Evolutionary conservation across 2,797 vertebrate genomes (phyloP), one percentile per base, ranked within the genome.

Genomic region (Molossus molossus): DNA sequence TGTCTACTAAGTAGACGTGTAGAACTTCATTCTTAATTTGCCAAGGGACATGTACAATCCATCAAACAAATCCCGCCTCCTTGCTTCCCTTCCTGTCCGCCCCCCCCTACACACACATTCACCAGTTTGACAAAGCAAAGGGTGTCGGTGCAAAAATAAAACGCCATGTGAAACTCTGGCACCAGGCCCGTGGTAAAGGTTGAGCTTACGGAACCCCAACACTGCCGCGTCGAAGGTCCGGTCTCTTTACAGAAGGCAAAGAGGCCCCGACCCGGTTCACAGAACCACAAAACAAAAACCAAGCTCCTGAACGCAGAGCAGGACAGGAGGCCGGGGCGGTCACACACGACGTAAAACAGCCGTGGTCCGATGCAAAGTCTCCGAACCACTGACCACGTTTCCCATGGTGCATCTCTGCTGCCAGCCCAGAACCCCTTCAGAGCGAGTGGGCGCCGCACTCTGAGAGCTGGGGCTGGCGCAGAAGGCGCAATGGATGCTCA

Each of bases 401-500:
- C 21, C 25, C 33, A 57, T 5, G 45, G 14, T 27, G 55, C 53
- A 20, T 33, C 50, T 90, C 6, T 0, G 23, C 58, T 50, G n/a
- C 75, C 9, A 65, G 53, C 29, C 60, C 11, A 8, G 70, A 40
- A 69, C 20, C 25, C 57, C 45, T 73, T 64, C 1, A 15, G 62
- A 76, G 45, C 27, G 33, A 0, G 0, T 0, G 8, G 27, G 14
- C 4, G 40, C 48, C 57, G 9, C 0, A 25, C 33, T 3, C 0
- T 5, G 29, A 70, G 53, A 57, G 17, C 40, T 12, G 18, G 33
- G n/a, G 17, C 18, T 64, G 29, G 29, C 64, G 80, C 29, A 85
- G 53, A 75, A 8, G n/a, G 73, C 33, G 37, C 25, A 37, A 84
- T 7, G 20, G 48, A 33, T 27, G 18, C 45, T 29, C 53, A 14